phyloP scores from a whole-genome alignment of 2,888 invertebrate genomes.

The Leptinotarsa juncta region DNA sequence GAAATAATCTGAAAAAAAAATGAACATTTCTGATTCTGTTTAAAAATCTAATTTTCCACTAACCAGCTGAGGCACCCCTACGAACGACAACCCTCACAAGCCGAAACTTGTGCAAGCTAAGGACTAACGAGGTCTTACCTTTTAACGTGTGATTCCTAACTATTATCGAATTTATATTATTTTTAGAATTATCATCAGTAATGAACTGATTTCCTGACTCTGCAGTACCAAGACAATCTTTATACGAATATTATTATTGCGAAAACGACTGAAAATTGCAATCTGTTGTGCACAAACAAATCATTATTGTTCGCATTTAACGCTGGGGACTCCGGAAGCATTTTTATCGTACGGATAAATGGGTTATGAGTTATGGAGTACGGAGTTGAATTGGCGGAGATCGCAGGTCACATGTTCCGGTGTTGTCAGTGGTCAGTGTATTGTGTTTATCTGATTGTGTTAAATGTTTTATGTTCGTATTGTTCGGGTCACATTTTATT shows the following conservation, averaged over 20 bases:
- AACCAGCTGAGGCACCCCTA: no score
- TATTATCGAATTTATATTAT: no score
- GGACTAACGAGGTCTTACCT: no score
- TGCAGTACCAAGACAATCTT: not conserved
- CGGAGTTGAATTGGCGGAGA: conserved; percentile 50
- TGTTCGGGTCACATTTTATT: conserved; percentile 53
- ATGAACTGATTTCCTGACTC: no score
- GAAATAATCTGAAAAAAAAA: no score
- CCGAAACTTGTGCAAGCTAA: no score
- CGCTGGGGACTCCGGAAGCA: conserved; percentile 31
- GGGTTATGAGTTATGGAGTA: conserved; percentile 53
- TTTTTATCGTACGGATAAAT: conserved; percentile 45
- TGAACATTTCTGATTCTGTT: no score
- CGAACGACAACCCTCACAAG: no score
- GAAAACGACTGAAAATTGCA: conserved; percentile 10
- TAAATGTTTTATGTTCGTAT: conserved; percentile 61
- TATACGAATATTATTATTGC: not conserved
- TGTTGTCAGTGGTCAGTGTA: conserved; percentile 59
- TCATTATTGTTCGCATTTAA: conserved; percentile 27
- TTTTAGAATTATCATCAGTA: no score
- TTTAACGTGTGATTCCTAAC: no score
- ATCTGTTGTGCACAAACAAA: conserved; percentile 18
- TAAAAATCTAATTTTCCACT: no score
- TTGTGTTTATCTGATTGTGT: conserved; percentile 59
- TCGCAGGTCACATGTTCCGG: conserved; percentile 55